Percentiles rank a stretch among this genome's conserved stretches.
Evolutionary conservation across 2,797 vertebrate genomes (phyloP).

Genomic region (Acipenser ruthenus): DNA sequence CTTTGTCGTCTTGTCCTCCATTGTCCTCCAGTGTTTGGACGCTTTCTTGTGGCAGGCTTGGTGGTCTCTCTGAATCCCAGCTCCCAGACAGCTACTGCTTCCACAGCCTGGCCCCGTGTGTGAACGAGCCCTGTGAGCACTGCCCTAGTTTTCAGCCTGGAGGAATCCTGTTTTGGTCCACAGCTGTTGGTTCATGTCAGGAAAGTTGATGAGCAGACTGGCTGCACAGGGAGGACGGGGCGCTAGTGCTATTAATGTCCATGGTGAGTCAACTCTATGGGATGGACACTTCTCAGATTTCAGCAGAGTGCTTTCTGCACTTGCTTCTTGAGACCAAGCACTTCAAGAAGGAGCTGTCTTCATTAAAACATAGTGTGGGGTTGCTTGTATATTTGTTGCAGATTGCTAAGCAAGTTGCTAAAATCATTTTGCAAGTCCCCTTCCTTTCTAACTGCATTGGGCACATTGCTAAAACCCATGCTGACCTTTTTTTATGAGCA

Average conservation of each 20-base stretch:
- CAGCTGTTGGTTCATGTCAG: constrained; percentile 79
- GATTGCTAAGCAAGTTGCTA: too few species aligned
- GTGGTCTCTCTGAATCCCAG: constrained; percentile 22
- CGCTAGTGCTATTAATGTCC: constrained; percentile 63
- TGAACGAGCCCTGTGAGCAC: constrained; percentile 43
- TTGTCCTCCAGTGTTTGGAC: constrained; percentile 29
- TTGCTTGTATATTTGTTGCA: too few species aligned
- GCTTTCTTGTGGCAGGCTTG: too few species aligned
- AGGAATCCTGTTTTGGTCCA: constrained; percentile 36
- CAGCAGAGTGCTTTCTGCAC: constrained; percentile 24
- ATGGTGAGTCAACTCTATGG: constrained; percentile 41
- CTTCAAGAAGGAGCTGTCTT: too few species aligned
- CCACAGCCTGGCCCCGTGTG: constrained; percentile 40
- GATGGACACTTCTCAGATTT: constrained; percentile 57
- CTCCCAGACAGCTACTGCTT: constrained; percentile 29
- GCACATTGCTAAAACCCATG: too few species aligned
- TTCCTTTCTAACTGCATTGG: too few species aligned
- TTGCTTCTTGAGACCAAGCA: too few species aligned
- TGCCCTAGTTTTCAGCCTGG: constrained; percentile 48
- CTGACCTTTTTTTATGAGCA: too few species aligned
- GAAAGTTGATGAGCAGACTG: constrained; percentile 59
- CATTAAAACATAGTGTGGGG: too few species aligned
- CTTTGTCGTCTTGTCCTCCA: constrained; percentile 68
- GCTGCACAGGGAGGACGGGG: constrained; percentile 36
- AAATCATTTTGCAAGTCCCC: too few species aligned